Evolutionary conservation across 2,888 invertebrate genomes (phyloP).

Genomic region (Cataglyphis cursor): DNA sequence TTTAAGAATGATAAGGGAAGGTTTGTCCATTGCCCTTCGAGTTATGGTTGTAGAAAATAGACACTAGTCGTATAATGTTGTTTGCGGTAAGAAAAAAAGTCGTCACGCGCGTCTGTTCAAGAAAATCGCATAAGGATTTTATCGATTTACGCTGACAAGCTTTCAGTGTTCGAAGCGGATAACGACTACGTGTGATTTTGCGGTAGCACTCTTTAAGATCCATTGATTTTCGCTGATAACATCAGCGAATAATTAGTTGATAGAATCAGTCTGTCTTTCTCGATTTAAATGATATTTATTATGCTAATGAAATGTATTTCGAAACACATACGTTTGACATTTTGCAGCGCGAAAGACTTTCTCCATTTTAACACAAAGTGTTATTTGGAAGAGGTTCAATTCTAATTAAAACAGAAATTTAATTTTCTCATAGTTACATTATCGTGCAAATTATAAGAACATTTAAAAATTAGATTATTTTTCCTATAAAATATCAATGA

Average conservation of each 20-base stretch:
- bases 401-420: neutral
- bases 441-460: neutral
- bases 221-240: constrained; percentile 31
- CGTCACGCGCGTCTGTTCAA: constrained; percentile 14
- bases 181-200: constrained; percentile 35
- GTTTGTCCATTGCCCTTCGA: constrained; percentile 54
- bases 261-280: constrained; percentile 1
- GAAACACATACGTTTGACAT: neutral
- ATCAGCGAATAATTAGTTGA: neutral
- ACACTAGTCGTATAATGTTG: constrained; percentile 59
- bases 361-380: neutral
- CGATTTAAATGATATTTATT: constrained; percentile 12
- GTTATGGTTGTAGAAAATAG: constrained; percentile 58
- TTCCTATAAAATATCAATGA: constrained; percentile 22
- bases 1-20: constrained; percentile 29
- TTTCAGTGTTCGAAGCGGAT: constrained; percentile 32
- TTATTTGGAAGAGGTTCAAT: neutral
- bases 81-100: constrained; percentile 28
- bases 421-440: neutral
- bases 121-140: constrained; percentile 21
- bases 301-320: neutral
- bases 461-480: constrained; percentile 6
- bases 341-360: neutral
- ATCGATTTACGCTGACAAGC: constrained; percentile 24
- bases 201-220: constrained; percentile 2